These are phyloP conservation scores for Chymomyza caudatula DNA, from an alignment of 2,888 invertebrate genomes.

Conservation along the genomic window DNA sequence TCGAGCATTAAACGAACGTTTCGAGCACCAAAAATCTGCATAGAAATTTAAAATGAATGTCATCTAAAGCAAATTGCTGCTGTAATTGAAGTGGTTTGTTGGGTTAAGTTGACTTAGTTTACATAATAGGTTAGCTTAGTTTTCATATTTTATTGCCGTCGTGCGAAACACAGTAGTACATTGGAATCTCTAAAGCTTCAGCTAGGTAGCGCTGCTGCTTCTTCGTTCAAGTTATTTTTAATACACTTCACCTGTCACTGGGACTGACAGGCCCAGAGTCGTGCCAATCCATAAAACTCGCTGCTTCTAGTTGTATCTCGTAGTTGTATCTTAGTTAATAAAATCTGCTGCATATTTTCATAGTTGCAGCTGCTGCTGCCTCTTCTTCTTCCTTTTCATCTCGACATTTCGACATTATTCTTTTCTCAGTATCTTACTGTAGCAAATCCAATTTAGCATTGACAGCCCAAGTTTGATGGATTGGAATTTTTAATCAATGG, in stretches of 20 bases:
- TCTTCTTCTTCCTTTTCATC: not conserved
- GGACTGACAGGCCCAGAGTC: not conserved
- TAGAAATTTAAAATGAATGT: constrained; percentile 21
- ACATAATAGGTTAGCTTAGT: not conserved
- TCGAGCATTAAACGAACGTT: not conserved
- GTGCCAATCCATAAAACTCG: too few relatives aligned
- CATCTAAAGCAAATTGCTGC: constrained; percentile 3
- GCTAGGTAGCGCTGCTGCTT: not conserved
- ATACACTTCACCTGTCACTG: not conserved
- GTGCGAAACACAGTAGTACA: not conserved
- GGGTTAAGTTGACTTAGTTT: not conserved
- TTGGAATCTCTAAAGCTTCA: not conserved
- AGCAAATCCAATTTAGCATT: constrained; percentile 37
- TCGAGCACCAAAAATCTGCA: constrained; percentile 35
- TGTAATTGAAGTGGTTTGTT: not conserved
- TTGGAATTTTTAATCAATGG: constrained; percentile 44
- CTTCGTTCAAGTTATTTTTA: not conserved
- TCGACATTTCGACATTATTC: not conserved
- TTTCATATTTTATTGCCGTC: too few relatives aligned
- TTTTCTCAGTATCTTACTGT: not conserved
- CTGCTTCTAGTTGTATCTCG: not conserved
- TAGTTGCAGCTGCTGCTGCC: not conserved
- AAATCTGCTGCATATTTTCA: not conserved
- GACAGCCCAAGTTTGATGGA: constrained; percentile 49
- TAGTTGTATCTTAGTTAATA: not conserved